These are phyloP conservation scores for Metalampra italica DNA, from an alignment of 2,888 invertebrate species.

Conservation along the genomic window DNA sequence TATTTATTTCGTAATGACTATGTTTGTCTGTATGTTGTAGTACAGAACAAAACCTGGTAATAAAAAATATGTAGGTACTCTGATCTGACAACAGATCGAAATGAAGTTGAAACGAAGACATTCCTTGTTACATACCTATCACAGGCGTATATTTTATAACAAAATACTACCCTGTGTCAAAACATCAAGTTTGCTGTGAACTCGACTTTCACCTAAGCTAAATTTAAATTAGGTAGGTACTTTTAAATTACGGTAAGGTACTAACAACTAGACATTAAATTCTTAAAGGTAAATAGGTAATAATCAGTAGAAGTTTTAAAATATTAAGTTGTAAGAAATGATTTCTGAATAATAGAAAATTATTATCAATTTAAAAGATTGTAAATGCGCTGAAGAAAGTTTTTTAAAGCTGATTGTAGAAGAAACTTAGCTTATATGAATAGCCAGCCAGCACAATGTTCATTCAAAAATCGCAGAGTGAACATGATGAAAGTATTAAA, in stretches of 20 bases:
- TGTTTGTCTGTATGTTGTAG: slow-evolving; percentile 12
- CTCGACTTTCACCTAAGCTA: slow-evolving; percentile 26
- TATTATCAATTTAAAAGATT: no score
- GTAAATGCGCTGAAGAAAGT: no score
- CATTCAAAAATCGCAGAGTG: slow-evolving; percentile 17
- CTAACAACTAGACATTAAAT: neutral
- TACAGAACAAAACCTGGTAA: slow-evolving; percentile 7
- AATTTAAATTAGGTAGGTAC: slow-evolving; percentile 4
- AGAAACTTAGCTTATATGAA: slow-evolving; percentile 19
- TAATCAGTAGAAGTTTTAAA: neutral
- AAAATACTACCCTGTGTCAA: slow-evolving; percentile 65
- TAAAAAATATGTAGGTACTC: slow-evolving; percentile 2
- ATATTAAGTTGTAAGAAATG: neutral
- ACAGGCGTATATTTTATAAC: slow-evolving; percentile 56
- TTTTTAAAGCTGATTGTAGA: no score
- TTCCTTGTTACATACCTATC: slow-evolving; percentile 36
- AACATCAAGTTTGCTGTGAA: slow-evolving; percentile 23
- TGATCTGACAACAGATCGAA: slow-evolving; percentile 2
- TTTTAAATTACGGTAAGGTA: neutral
- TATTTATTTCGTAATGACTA: slow-evolving; percentile 20
- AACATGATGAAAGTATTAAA: neutral
- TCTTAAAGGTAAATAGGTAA: neutral
- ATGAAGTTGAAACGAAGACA: slow-evolving; percentile 12
- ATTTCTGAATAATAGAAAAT: no score
- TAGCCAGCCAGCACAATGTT: slow-evolving; percentile 16